A percentile compares a stretch with the other conserved stretches of the same genome.
These are phyloP conservation scores for Rhinolophus ferrumequinum DNA, from an alignment of 2,113 vertebrate species.

Conservation along the genomic window DNA sequence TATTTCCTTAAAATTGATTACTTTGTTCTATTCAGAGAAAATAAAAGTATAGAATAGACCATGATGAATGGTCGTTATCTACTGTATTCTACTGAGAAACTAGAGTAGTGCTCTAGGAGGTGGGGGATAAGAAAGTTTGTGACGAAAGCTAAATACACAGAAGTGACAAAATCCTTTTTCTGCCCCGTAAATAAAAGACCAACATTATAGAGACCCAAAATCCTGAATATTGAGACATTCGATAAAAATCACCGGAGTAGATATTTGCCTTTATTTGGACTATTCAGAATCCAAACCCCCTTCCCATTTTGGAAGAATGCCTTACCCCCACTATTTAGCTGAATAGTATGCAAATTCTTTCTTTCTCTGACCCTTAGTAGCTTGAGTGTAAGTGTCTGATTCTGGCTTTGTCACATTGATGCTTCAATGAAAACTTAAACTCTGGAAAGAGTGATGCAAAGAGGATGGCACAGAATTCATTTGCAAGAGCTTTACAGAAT, in stretches of 20 bases:
- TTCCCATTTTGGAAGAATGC: neutral
- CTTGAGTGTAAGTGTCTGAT: neutral
- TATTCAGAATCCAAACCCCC: neutral
- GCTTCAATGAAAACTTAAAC: neutral
- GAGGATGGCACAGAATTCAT: neutral
- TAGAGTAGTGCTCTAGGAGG: neutral
- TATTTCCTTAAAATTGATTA: constrained; percentile 51
- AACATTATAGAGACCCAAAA: neutral
- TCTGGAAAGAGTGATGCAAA: neutral
- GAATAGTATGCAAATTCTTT: neutral
- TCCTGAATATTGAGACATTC: neutral
- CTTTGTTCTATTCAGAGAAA: constrained; percentile 48
- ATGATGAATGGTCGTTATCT: neutral
- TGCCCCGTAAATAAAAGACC: neutral
- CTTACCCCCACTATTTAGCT: neutral
- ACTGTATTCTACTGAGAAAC: neutral
- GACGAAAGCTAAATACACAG: neutral
- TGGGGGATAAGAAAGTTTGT: neutral
- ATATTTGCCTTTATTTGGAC: neutral
- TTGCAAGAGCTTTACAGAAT: neutral
- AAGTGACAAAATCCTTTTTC: neutral
- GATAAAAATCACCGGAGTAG: neutral
- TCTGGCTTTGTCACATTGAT: neutral
- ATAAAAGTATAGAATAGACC: neutral
- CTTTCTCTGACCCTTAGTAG: neutral